A percentile compares a stretch with the other conserved stretches of the same genome.
Evolutionary conservation across 1,140 invertebrate genomes (phyloP).

Genomic region (Potamilus streckersoni): DNA sequence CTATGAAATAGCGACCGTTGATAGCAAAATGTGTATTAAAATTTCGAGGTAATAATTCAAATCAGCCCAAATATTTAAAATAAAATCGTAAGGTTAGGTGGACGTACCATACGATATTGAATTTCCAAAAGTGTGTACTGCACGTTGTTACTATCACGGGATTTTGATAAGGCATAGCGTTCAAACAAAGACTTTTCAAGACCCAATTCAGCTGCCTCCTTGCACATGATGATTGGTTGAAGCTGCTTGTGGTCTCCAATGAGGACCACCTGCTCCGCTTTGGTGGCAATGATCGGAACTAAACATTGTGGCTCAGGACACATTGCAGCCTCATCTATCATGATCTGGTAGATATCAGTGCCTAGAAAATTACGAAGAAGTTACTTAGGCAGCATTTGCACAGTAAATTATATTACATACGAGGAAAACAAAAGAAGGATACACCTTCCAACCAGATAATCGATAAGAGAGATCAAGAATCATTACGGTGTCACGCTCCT

Average conservation of each 20-base stretch:
- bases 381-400: background rate
- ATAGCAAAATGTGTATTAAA: background rate
- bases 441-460: too few species aligned
- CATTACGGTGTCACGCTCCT: too few species aligned
- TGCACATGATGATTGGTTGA: conserved; percentile 46
- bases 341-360: conserved; percentile 15
- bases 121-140: conserved; percentile 10
- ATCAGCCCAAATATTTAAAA: too few species aligned
- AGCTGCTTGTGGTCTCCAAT: conserved; percentile 60
- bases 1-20: too few species aligned
- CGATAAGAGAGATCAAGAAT: too few species aligned
- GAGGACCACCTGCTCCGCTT: conserved; percentile 49
- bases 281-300: conserved; percentile 43
- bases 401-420: too few species aligned
- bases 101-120: conserved; percentile 25
- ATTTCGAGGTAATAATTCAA: background rate
- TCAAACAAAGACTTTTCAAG: conserved; percentile 55
- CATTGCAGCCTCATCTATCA: conserved; percentile 58
- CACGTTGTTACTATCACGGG: background rate
- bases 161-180: conserved; percentile 33
- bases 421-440: too few species aligned
- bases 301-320: conserved; percentile 54
- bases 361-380: background rate
- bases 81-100: too few species aligned
- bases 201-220: conserved; percentile 43